phyloP scores from a whole-genome alignment of 2,797 vertebrate genomes.

The Sebastes hopkinsi region DNA sequence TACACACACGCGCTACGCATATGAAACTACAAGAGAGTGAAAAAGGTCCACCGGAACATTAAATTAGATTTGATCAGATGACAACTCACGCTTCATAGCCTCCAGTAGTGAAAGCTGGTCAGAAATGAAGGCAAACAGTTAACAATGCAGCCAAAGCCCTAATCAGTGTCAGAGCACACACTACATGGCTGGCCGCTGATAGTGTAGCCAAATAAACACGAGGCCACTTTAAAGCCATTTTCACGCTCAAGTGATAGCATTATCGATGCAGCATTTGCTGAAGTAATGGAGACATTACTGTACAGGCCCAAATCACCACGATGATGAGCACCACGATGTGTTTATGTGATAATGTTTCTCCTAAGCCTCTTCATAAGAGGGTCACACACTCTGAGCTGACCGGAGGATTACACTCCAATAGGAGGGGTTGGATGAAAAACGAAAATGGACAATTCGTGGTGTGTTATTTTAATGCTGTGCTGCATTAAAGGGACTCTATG shows the following conservation, averaged over 20 bases:
- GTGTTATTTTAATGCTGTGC: not conserved
- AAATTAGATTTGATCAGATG: conserved; percentile 47
- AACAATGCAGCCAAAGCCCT: conserved; percentile 12
- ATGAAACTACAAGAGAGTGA: not conserved
- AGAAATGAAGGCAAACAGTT: conserved; percentile 25
- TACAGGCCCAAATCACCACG: not conserved
- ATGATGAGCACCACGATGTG: not conserved
- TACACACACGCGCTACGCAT: not conserved
- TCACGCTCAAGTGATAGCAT: conserved; percentile 19
- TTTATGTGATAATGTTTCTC: conserved; percentile 26
- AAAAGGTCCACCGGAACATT: conserved; percentile 24
- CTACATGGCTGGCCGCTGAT: conserved; percentile 1
- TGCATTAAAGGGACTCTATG: too few relatives aligned
- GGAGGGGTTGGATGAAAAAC: not conserved
- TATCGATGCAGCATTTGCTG: conserved; percentile 50
- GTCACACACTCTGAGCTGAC: not conserved
- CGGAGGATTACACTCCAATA: not conserved
- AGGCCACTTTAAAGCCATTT: conserved; percentile 38
- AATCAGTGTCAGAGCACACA: conserved; percentile 33
- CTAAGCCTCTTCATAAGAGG: conserved; percentile 11
- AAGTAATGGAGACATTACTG: conserved; percentile 37
- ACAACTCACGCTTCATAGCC: conserved; percentile 24
- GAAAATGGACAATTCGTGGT: not conserved
- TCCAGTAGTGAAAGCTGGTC: conserved; percentile 2
- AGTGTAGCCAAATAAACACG: conserved; percentile 36